Evolutionary conservation across 2,797 vertebrate genomes (phyloP), one percentile per base, ranked within the genome.

Genomic region (Alca torda): DNA sequence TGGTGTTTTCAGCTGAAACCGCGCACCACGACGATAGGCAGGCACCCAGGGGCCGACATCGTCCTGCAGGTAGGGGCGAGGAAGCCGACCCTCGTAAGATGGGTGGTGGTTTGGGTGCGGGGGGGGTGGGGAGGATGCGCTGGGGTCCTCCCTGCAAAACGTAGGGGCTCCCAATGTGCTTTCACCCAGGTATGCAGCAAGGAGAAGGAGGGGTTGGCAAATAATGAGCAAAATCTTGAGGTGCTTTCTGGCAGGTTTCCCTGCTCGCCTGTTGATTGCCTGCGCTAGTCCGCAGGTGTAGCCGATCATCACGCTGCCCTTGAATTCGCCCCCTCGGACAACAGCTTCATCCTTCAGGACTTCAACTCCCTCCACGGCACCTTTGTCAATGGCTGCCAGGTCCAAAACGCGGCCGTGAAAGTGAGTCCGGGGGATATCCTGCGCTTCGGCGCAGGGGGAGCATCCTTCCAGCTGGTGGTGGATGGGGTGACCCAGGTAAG

Each of bases 301-400:
- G 98, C 98, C 59, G 98, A 97, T 21, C 98, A 73, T 26, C 98
- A 99, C 1, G 98, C 98, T 7, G 98, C 97, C 51, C 97, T 99
- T 3, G 95, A 98, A 26, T 98, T 98, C 67, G 91, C 65, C 3
- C 64, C 98, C 35, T 84, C 59, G 0, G 98, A 98, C 57, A 82
- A 87, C 73, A 96, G 97, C 93, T 98, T 98, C 28, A 6, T 98
- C 54, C 97, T 99, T 11, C 97, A 92, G 56, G 98, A 99, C 95
- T 97, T 99, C 95, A 98, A 97, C 80, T 98, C 98, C 28, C 88
- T 70, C 67, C 96, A 97, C 0, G 98, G 98, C 74, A 98, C 98
- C 7, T 98, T 98, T 4, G 98, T 98, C 77, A 99, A 98, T 1
- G 97, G 98, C 80, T 99, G 98, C 77, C 98, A 98, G 80, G 97